Evolutionary conservation across 1,140 invertebrate species (phyloP), one percentile per base, ranked within the genome.

Genomic region (Diorhabda elongata): DNA sequence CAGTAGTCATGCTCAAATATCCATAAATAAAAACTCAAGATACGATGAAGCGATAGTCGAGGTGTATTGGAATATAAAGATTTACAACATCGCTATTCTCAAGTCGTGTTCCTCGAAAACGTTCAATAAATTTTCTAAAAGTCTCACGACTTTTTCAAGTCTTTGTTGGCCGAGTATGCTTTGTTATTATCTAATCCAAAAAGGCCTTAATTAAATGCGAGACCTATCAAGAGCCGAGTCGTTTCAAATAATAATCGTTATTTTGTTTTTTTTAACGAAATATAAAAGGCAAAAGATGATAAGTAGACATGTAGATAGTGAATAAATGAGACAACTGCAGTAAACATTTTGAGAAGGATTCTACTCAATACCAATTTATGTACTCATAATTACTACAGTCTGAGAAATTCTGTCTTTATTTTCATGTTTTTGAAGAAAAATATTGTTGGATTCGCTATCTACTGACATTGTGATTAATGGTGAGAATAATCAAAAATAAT

Each of bases 21-120:
- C 61, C 61, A 62, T 62, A 62, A 43, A 62, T 62, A 62, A 62
- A 62, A 62, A 62, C 42, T 57, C n/a, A 43, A 65, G 64, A 65
- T 65, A 26, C 64, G 47, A 57, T 57, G 43, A 3, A 42, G 9
- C 45, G 64, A 65, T 65, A 65, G 42, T 42, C 43, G 41, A 8
- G 47, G 11, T 26, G 63, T 65, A 65, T 65, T 52, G 43, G 64
- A 65, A 65, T 57, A 57, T 3, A 41, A 44, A 57, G 64, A 65
- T 58, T 65, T 58, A 65, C 56, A 42, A 57, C 64, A 57, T 56
- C 47, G 64, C 42, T 7, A 57, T 57, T 65, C 45, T 57, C 56
- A 57, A 52, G 64, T 65, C 64, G 64, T 65, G 64, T 65, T 65
- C 42, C 64, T 56, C 45, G 47, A 44, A 57, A 65, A 43, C 64